phyloP scores from a whole-genome alignment of 1,140 invertebrate genomes.

The Sinonovacula constricta region DNA sequence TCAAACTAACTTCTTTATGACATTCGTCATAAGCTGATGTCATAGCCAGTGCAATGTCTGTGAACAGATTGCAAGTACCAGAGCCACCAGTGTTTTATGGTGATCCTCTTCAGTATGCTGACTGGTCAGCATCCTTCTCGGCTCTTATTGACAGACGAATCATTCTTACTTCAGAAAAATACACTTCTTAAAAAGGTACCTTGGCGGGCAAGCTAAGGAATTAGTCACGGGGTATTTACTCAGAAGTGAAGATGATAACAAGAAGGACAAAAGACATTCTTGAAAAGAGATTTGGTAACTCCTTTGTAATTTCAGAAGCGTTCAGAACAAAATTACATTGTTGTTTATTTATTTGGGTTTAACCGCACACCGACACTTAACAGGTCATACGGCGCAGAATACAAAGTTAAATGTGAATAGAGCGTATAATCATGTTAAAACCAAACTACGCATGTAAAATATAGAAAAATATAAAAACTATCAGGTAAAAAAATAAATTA shows the following conservation, averaged over 20 bases:
- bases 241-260: slow-evolving; percentile 35
- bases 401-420: too few species aligned
- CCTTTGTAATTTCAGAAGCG: slow-evolving; percentile 42
- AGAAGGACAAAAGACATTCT: slow-evolving; percentile 41
- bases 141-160: slow-evolving; percentile 92
- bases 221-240: slow-evolving; percentile 44
- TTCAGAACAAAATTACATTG: slow-evolving; percentile 52
- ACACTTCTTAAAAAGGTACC: slow-evolving; percentile 70
- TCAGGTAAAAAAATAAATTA: too few species aligned
- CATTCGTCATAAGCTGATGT: neutral
- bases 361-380: too few species aligned
- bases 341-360: too few species aligned
- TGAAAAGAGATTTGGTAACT: slow-evolving; percentile 52
- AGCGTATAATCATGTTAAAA: too few species aligned
- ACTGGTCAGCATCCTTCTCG: slow-evolving; percentile 83
- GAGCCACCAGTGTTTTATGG: slow-evolving; percentile 54
- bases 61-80: slow-evolving; percentile 45
- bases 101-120: slow-evolving; percentile 51
- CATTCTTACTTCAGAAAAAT: slow-evolving; percentile 84
- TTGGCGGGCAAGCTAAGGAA: slow-evolving; percentile 36
- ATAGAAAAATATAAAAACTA: too few species aligned
- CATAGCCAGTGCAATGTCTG: slow-evolving; percentile 34
- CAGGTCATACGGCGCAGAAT: too few species aligned
- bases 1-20: neutral
- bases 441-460: too few species aligned